These are phyloP conservation scores for Drosophila pseudoananassae DNA, from an alignment of 1,140 invertebrate genomes.

Conservation along the genomic window DNA sequence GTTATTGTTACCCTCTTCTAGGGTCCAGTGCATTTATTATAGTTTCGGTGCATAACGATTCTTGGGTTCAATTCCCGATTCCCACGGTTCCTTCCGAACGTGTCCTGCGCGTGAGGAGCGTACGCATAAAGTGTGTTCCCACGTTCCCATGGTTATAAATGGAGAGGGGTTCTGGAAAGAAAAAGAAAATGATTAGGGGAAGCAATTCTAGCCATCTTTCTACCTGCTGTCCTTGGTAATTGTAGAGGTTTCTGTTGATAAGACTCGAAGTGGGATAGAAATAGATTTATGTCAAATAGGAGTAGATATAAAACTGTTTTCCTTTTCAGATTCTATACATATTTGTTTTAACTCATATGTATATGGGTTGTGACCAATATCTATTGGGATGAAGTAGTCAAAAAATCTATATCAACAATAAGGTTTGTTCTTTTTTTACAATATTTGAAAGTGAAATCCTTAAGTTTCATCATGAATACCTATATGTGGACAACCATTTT, in stretches of 20 bases:
- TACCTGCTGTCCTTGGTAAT: constrained; percentile 36
- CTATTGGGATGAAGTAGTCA: neutral
- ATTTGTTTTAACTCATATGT: neutral
- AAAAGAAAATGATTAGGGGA: constrained; percentile 50
- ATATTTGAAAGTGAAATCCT: neutral
- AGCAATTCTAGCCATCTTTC: constrained; percentile 23
- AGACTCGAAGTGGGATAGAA: constrained; percentile 17
- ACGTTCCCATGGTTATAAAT: constrained; percentile 19
- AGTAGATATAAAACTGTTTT: constrained; percentile 23
- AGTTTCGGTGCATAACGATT: constrained; percentile 32
- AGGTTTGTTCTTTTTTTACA: no score
- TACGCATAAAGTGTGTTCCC: constrained; percentile 49
- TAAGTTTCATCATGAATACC: no score
- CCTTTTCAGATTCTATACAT: neutral
- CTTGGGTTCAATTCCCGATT: constrained; percentile 6
- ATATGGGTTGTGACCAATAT: neutral
- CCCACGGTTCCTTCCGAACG: constrained; percentile 51
- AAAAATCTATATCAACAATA: neutral
- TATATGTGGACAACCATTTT: no score
- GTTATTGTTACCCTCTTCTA: constrained; percentile 43
- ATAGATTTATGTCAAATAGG: constrained; percentile 28
- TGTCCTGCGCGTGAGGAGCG: constrained; percentile 48
- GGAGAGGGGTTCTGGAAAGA: constrained; percentile 2
- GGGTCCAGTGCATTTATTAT: constrained; percentile 41
- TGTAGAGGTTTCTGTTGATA: constrained; percentile 44